Percentiles rank a stretch among this genome's conserved stretches.
Evolutionary conservation across 2,888 invertebrate species (phyloP).

Genomic region (Deroplatys truncata): DNA sequence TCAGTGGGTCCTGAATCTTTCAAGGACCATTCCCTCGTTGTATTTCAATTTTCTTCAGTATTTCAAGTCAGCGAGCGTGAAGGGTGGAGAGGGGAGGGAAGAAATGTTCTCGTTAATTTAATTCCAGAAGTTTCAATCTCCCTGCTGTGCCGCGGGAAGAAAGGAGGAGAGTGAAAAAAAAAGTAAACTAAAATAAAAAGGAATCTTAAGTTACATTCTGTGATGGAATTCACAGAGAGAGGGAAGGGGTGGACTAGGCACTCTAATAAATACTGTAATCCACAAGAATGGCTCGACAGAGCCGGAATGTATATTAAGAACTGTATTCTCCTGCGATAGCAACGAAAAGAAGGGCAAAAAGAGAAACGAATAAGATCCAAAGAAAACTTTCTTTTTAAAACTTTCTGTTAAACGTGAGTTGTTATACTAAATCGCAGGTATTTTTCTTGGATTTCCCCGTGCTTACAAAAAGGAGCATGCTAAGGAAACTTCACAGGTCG

Average conservation of each 20-base stretch:
- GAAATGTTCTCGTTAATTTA: neutral
- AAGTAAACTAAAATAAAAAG: neutral
- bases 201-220: neutral
- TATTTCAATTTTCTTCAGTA: neutral
- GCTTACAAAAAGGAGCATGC: neutral
- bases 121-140: conserved; percentile 4
- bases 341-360: neutral
- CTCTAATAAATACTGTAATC: conserved; percentile 4
- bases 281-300: neutral
- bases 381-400: neutral
- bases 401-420: neutral
- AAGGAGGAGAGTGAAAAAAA: neutral
- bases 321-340: neutral
- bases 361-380: neutral
- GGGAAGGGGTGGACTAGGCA: neutral
- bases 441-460: neutral
- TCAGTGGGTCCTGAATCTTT: neutral
- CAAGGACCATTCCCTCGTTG: neutral
- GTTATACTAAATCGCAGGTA: neutral
- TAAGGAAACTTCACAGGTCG: neutral
- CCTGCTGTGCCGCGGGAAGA: neutral
- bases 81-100: neutral
- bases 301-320: neutral
- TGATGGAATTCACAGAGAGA: neutral
- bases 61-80: neutral